Evolutionary conservation across 2,888 invertebrate species (phyloP).

Genomic region (Catocala sponsa): DNA sequence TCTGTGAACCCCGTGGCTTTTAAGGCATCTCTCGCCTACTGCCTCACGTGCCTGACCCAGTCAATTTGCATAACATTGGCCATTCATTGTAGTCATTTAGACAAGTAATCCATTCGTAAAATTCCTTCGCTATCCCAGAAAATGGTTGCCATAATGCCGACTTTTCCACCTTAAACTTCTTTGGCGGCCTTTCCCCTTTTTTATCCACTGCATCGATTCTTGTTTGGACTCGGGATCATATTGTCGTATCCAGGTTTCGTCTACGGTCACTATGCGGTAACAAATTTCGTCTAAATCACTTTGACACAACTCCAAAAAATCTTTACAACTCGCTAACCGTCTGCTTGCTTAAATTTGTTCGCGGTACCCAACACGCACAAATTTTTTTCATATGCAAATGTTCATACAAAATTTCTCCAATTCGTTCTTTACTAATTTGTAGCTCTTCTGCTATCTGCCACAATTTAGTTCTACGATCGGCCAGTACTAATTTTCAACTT

Average conservation of each 20-base stretch:
- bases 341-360: no score
- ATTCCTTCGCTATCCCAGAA: no score
- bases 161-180: not conserved
- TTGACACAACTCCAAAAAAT: no score
- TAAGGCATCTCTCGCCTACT: no score
- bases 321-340: no score
- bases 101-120: no score
- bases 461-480: not conserved
- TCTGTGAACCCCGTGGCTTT: no score
- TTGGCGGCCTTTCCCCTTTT: conserved; percentile 7
- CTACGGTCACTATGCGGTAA: conserved; percentile 39
- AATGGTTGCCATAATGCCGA: no score
- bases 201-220: conserved; percentile 25
- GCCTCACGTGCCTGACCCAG: no score
- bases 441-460: not conserved
- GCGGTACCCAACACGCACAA: not conserved
- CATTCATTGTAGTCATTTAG: no score
- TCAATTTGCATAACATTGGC: no score
- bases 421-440: not conserved
- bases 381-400: not conserved
- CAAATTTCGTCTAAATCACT: not conserved
- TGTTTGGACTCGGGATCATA: conserved; percentile 32
- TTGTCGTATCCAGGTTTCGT: conserved; percentile 27
- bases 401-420: not conserved
- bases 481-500: not conserved